phyloP scores from a whole-genome alignment of 2,797 vertebrate species.

The Paedocypris micromegethes region DNA sequence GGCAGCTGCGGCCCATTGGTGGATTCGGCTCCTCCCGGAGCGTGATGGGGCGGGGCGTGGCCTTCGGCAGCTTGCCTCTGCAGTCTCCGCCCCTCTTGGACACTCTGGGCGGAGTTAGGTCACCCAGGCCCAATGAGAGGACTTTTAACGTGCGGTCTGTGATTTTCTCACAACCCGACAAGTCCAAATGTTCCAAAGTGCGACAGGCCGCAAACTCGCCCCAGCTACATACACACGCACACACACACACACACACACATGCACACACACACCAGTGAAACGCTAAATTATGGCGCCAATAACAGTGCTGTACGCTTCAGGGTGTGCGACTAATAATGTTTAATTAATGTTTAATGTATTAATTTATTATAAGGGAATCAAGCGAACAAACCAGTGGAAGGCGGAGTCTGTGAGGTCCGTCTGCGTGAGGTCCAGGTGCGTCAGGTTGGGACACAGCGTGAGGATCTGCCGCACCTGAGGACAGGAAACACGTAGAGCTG shows the following conservation, averaged over 20 bases:
- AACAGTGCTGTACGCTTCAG: too few relatives aligned
- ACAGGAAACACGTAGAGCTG: neutral
- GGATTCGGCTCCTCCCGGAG: slow-evolving; percentile 62
- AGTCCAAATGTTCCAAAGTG: slow-evolving; percentile 84
- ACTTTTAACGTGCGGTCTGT: slow-evolving; percentile 83
- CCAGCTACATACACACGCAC: slow-evolving; percentile 69
- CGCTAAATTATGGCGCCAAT: too few relatives aligned
- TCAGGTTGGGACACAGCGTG: slow-evolving; percentile 86
- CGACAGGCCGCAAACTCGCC: slow-evolving; percentile 76
- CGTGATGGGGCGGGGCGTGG: slow-evolving; percentile 55
- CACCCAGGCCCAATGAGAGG: slow-evolving; percentile 81
- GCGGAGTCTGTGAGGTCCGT: slow-evolving; percentile 89
- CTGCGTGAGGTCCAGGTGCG: slow-evolving; percentile 91
- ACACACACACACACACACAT: neutral
- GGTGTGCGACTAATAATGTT: too few relatives aligned
- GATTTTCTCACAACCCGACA: slow-evolving; percentile 95
- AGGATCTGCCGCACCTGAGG: slow-evolving; percentile 89
- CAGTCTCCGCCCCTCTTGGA: slow-evolving; percentile 65
- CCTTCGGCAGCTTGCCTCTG: slow-evolving; percentile 66
- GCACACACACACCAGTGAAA: neutral
- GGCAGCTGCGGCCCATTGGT: slow-evolving; percentile 48
- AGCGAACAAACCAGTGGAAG: slow-evolving; percentile 82
- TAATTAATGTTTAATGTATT: too few relatives aligned
- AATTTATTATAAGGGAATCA: neutral
- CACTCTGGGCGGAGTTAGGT: slow-evolving; percentile 62